phyloP scores from a whole-genome alignment of 2,797 vertebrate genomes.

The Pachyuromys duprasi region DNA sequence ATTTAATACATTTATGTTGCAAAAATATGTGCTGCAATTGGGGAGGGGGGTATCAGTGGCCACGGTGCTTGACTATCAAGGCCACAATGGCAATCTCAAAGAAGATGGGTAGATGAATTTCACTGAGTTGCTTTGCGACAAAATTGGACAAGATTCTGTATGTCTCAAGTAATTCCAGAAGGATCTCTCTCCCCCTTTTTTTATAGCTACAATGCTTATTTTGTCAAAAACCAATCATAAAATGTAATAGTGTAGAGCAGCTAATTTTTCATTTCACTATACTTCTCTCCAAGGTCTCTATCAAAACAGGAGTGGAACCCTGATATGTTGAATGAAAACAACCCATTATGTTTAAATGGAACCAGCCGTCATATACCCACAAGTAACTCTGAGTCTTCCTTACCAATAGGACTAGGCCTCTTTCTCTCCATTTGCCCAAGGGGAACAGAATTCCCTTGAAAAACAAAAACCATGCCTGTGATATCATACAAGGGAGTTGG shows the following conservation, averaged over 20 bases:
- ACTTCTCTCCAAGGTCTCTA: background rate
- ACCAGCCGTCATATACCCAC: background rate
- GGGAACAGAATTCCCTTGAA: background rate
- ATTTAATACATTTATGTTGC: background rate
- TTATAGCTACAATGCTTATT: background rate
- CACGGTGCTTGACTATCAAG: background rate
- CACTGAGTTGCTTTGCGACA: background rate
- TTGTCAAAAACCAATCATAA: slow-evolving; percentile 37
- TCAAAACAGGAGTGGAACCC: background rate
- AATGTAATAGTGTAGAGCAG: background rate
- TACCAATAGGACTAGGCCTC: background rate
- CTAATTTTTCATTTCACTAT: slow-evolving; percentile 33
- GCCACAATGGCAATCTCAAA: background rate
- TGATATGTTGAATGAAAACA: background rate
- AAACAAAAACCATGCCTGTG: background rate
- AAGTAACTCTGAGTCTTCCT: background rate
- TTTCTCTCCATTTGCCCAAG: background rate
- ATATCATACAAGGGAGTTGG: background rate
- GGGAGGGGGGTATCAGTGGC: too few relatives aligned
- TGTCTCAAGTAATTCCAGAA: background rate
- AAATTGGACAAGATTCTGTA: background rate
- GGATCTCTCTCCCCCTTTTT: background rate
- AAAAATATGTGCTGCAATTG: background rate
- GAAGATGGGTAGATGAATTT: background rate
- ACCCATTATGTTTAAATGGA: background rate